These are phyloP conservation scores for Pandemis cinnamomeana DNA, from an alignment of 2,888 invertebrate species.

Conservation along the genomic window DNA sequence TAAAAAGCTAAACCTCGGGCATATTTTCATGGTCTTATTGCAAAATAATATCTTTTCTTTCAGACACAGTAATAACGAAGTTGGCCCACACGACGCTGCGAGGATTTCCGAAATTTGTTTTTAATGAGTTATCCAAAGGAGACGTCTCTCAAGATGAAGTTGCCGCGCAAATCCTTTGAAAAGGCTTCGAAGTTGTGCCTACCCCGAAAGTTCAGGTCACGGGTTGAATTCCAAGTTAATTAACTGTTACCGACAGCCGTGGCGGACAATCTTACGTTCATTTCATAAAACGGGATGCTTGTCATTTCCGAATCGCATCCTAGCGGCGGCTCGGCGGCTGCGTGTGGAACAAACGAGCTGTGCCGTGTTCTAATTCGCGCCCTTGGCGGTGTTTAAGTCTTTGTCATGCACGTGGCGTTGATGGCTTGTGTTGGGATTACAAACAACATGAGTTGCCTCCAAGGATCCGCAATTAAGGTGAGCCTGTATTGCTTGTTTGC, in stretches of 20 bases:
- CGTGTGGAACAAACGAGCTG: slow-evolving; percentile 11
- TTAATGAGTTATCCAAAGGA: slow-evolving; percentile 67
- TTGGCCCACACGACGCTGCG: slow-evolving; percentile 47
- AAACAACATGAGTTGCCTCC: slow-evolving; percentile 29
- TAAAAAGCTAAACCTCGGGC: slow-evolving; percentile 38
- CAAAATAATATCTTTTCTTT: slow-evolving; percentile 49
- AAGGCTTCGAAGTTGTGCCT: slow-evolving; percentile 58
- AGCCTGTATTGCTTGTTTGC: slow-evolving; percentile 25
- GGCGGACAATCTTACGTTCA: slow-evolving; percentile 30
- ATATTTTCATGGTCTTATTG: slow-evolving; percentile 45
- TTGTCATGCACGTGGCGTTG: slow-evolving; percentile 31
- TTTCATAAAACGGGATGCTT: slow-evolving; percentile 28
- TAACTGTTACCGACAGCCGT: slow-evolving; percentile 40
- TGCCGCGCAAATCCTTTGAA: slow-evolving; percentile 62
- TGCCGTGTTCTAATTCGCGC: slow-evolving; percentile 29
- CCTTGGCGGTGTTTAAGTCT: slow-evolving; percentile 27
- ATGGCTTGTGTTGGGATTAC: slow-evolving; percentile 32
- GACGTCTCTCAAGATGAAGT: slow-evolving; percentile 57
- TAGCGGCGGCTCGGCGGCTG: slow-evolving; percentile 1
- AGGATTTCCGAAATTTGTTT: slow-evolving; percentile 62
- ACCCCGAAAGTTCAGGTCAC: slow-evolving; percentile 42
- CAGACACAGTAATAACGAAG: slow-evolving; percentile 46
- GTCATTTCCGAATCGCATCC: slow-evolving; percentile 28
- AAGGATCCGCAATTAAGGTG: slow-evolving; percentile 35
- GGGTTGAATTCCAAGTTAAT: slow-evolving; percentile 42